These are phyloP conservation scores for Leptopilina clavipes DNA, from an alignment of 1,140 invertebrate species.

Conservation along the genomic window DNA sequence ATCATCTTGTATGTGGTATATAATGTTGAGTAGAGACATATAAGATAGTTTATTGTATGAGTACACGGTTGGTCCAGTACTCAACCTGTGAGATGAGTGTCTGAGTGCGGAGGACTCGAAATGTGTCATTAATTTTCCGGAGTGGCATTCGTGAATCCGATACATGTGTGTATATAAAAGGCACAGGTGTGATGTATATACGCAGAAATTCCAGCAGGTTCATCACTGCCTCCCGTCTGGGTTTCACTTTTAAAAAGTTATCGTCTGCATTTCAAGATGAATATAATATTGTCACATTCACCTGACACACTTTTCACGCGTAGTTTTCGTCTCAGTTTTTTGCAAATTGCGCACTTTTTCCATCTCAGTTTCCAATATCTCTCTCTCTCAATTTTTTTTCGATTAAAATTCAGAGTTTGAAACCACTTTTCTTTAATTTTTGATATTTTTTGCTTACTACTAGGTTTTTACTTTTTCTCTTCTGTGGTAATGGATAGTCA, in stretches of 20 bases:
- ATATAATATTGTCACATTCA: not conserved
- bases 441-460: too few species aligned
- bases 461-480: too few species aligned
- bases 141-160: slow-evolving; percentile 39
- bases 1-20: slow-evolving; percentile 52
- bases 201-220: slow-evolving; percentile 46
- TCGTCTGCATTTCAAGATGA: slow-evolving; percentile 40
- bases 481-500: too few species aligned
- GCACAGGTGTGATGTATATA: slow-evolving; percentile 41
- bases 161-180: slow-evolving; percentile 40
- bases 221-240: slow-evolving; percentile 43
- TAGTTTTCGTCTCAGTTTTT: too few species aligned
- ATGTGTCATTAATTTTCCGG: slow-evolving; percentile 65
- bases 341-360: too few species aligned
- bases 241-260: slow-evolving; percentile 67
- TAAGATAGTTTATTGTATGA: slow-evolving; percentile 38
- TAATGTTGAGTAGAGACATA: slow-evolving; percentile 42
- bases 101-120: slow-evolving; percentile 35
- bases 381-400: too few species aligned
- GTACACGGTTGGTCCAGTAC: slow-evolving; percentile 39
- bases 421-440: too few species aligned
- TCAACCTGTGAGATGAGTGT: not conserved
- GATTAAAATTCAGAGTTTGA: too few species aligned
- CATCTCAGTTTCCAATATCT: too few species aligned
- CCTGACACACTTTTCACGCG: not conserved